phyloP scores from a whole-genome alignment of 2,113 vertebrate genomes.

The Macheiramphus alcinus region DNA sequence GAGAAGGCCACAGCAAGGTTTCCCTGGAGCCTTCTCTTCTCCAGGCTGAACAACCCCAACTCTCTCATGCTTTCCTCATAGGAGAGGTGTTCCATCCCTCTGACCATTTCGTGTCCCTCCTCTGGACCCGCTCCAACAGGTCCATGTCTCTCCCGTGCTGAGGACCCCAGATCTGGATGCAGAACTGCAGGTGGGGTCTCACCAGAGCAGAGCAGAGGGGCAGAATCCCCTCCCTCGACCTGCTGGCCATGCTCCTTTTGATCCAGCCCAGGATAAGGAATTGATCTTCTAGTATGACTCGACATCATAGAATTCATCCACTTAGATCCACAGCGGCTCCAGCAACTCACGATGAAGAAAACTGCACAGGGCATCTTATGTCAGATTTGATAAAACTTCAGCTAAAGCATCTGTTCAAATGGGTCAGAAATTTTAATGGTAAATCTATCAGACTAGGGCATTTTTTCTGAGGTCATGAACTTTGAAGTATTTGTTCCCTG shows the following conservation, averaged over 20 bases:
- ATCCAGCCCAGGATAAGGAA: background rate
- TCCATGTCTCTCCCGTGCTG: background rate
- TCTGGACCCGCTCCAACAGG: background rate
- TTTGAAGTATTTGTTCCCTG: background rate
- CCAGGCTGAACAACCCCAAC: background rate
- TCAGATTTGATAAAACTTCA: background rate
- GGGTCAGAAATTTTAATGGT: background rate
- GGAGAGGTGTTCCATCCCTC: background rate
- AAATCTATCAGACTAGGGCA: background rate
- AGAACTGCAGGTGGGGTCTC: background rate
- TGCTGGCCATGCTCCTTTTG: background rate
- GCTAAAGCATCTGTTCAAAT: background rate
- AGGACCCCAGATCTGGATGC: background rate
- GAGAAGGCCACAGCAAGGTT: background rate
- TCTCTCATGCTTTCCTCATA: background rate
- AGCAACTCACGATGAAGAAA: background rate
- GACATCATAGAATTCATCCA: background rate
- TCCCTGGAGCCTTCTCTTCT: background rate
- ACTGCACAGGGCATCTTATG: background rate
- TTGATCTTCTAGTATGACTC: background rate
- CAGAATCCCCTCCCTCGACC: background rate
- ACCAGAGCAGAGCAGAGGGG: accelerated
- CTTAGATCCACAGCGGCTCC: background rate
- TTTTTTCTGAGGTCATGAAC: background rate
- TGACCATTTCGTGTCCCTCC: background rate